Percentiles rank a stretch among this genome's conserved stretches.
Evolutionary conservation across 2,113 vertebrate genomes (phyloP).

Genomic region (Forbesichthys papilliferus): DNA sequence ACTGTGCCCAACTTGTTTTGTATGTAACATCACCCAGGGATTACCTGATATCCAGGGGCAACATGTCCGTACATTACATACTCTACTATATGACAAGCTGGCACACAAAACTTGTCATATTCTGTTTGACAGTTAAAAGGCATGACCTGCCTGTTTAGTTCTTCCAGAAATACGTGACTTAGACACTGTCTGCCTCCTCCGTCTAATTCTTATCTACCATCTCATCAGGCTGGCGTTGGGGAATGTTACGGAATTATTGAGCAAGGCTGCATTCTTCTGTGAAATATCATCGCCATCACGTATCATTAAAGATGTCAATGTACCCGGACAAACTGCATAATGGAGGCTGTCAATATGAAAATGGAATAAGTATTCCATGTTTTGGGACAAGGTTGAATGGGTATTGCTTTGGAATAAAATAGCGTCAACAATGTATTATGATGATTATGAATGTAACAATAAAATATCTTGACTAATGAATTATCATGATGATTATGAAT

Average conservation of each 20-base stretch:
- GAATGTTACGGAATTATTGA: background rate
- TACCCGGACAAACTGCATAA: conserved; percentile 1
- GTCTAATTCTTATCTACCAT: background rate
- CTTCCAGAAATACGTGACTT: background rate
- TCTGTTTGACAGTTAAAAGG: background rate
- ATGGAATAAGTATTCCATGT: no score
- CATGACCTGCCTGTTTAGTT: background rate
- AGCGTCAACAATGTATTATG: no score
- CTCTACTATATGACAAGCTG: background rate
- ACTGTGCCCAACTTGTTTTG: no score
- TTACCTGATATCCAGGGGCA: conserved; percentile 1
- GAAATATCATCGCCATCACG: background rate
- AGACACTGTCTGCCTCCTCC: background rate
- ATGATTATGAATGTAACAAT: no score
- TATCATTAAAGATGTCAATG: background rate
- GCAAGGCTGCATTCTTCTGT: background rate
- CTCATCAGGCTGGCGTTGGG: conserved; percentile 8
- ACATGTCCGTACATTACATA: background rate
- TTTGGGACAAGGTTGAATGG: no score
- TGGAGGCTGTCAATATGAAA: background rate
- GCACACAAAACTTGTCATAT: background rate
- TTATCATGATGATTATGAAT: no score
- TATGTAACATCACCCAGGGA: no score
- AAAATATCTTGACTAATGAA: no score
- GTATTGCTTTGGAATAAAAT: no score